These are phyloP conservation scores for Poecilobothrus nobilitatus DNA, from an alignment of 2,888 invertebrate species.

Conservation along the genomic window DNA sequence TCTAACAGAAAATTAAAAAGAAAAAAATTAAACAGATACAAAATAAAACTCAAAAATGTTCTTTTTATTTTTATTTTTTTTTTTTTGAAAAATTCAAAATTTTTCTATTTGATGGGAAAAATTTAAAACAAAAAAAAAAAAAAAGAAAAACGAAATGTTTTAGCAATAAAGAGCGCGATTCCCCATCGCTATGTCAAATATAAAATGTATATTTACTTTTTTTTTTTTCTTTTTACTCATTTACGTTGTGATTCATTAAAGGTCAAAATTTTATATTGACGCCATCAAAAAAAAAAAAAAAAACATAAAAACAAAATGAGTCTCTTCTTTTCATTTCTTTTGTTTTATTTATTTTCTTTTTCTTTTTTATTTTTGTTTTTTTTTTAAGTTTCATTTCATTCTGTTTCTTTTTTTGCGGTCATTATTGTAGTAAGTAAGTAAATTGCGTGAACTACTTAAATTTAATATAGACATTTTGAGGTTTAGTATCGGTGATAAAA, in stretches of 20 bases:
- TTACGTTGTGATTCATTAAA: slow-evolving; percentile 4
- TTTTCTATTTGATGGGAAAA: too few species aligned
- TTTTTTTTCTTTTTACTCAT: not conserved
- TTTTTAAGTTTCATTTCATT: too few species aligned
- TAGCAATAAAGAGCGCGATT: not conserved
- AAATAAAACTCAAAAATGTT: too few species aligned
- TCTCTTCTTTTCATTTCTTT: too few species aligned
- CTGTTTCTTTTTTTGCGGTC: not conserved
- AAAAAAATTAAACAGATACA: too few species aligned
- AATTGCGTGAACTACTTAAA: not conserved
- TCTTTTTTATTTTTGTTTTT: not conserved
- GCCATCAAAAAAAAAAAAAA: not conserved
- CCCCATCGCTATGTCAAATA: not conserved
- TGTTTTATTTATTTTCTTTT: not conserved
- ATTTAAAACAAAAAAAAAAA: too few species aligned
- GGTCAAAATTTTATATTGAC: slow-evolving; percentile 1
- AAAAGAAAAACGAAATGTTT: not conserved
- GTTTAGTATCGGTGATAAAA: too few species aligned
- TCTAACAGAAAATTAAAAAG: too few species aligned
- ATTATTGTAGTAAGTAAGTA: not conserved
- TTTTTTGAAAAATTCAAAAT: too few species aligned
- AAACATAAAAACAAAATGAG: too few species aligned
- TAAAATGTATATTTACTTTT: not conserved
- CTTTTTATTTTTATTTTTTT: too few species aligned
- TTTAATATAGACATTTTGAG: not conserved